Percentiles rank a stretch among this genome's conserved stretches.
These are phyloP conservation scores for Acanthiza pusilla DNA, from an alignment of 2,797 vertebrate species.

Conservation along the genomic window DNA sequence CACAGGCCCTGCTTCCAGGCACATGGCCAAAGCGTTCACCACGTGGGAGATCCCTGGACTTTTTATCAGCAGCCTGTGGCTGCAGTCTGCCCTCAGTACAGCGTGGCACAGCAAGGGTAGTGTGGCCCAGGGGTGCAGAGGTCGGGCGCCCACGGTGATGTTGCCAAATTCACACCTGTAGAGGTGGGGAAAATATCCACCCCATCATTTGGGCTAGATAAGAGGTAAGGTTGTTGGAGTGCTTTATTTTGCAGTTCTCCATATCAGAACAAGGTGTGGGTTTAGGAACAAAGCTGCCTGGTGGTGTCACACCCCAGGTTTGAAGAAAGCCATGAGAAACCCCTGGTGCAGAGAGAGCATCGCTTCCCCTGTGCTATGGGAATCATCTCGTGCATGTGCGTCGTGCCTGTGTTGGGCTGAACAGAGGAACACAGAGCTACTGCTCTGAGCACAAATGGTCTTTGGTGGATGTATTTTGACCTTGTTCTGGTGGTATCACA, in stretches of 20 bases:
- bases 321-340: background rate
- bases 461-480: background rate
- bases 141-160: background rate
- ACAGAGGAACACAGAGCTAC: background rate
- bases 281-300: background rate
- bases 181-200: background rate
- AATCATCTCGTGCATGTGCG: accelerated
- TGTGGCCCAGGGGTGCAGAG: accelerated
- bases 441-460: background rate
- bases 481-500: background rate
- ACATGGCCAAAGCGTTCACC: background rate
- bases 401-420: background rate
- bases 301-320: background rate
- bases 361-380: background rate
- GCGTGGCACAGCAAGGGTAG: background rate
- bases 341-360: background rate
- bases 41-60: background rate
- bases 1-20: accelerated
- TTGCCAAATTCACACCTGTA: background rate
- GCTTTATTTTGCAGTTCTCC: background rate
- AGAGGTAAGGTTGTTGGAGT: background rate
- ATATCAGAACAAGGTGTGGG: background rate
- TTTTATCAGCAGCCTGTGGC: background rate
- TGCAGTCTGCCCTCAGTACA: background rate
- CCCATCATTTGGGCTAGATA: background rate